Conservation (phyloP, 1,140 invertebrate species). For the Centruroides sculpturatus region DNA sequence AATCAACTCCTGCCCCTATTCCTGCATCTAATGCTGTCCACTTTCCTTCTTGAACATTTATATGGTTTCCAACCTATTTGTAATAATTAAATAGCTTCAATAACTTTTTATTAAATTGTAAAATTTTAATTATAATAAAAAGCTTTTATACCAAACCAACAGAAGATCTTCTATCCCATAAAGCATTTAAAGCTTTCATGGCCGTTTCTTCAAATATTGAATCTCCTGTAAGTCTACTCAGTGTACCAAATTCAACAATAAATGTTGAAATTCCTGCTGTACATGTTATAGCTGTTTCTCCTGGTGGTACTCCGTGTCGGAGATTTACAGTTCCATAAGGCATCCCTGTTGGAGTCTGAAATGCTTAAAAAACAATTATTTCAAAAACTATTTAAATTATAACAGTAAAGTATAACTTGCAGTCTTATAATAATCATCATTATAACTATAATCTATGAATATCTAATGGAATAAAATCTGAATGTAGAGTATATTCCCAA, state of each 20-base stretch:
- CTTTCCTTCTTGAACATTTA: conserved; percentile 82
- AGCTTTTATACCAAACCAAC: conserved; percentile 51
- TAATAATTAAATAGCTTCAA: neutral
- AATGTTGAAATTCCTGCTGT: conserved; percentile 94
- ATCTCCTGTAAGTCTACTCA: conserved; percentile 88
- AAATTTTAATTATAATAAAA: neutral
- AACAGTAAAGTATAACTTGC: no score
- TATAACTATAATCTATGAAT: no score
- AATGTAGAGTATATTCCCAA: no score
- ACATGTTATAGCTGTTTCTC: conserved; percentile 92
- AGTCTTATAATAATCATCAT: no score
- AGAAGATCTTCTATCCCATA: conserved; percentile 71
- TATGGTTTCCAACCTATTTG: conserved; percentile 77
- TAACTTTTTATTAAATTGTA: neutral
- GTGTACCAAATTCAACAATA: conserved; percentile 89
- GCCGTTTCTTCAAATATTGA: conserved; percentile 88
- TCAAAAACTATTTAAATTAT: neutral
- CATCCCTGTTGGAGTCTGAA: conserved; percentile 63
- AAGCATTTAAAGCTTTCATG: conserved; percentile 70
- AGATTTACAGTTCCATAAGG: conserved; percentile 95
- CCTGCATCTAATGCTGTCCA: conserved; percentile 96
- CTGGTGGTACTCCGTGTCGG: conserved; percentile 75
- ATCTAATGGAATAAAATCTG: no score
- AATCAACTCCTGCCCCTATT: conserved; percentile 85
- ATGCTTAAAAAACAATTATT: conserved; percentile 27